Base-by-base conservation (phyloP, 2,113 vertebrate species). In the Melospiza georgiana region DNA sequence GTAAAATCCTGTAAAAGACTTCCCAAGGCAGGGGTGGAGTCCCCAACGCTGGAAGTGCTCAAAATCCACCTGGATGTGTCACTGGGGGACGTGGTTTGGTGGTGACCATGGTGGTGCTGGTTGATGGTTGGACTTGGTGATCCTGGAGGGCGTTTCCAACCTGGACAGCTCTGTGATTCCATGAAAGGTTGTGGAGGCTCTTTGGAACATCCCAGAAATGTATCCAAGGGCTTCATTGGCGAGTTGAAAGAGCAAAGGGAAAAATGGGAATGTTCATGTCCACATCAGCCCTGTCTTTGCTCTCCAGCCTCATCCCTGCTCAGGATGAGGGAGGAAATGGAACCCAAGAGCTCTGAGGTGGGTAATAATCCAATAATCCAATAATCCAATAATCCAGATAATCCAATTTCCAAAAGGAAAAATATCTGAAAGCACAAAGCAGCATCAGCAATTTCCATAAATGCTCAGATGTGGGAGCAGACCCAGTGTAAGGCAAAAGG, bases 181-280 rank as follows among this genome's bases (percentile, higher is more conserved):
- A 16, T 7, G 31, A 35, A 75, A 31, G 14, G 6, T 15, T 22
- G 15, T 0, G 6, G 35, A 21, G 59, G 15, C 5, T 65, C 71
- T 59, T 23, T 28, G 20, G 20, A 44, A 39, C 8, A 6, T 65
- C 11, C 16, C n/a, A 22, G 10, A 31, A 27, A 12, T 59, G 33
- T 30, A 27, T 27, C 13, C 3, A 4, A 55, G 59, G 54, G 20
- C 15, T 28, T 39, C 0, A 0, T 1, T 10, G 43, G 21, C 5
- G 15, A 31, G 39, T 0, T 15, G 30, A 31, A 58, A 37, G 46
- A 46, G 5, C 15, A 37, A 12, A 52, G 23, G 27, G n/a, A 13
- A 37, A 65, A 75, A 43, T 15, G 37, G 68, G 58, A 83, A 87
- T 0, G 12, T 37, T 48, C 37, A 14, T 15, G 27, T 25, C 43